Evolutionary conservation across 2,888 invertebrate species (phyloP).

Genomic region (Patella caerulea): DNA sequence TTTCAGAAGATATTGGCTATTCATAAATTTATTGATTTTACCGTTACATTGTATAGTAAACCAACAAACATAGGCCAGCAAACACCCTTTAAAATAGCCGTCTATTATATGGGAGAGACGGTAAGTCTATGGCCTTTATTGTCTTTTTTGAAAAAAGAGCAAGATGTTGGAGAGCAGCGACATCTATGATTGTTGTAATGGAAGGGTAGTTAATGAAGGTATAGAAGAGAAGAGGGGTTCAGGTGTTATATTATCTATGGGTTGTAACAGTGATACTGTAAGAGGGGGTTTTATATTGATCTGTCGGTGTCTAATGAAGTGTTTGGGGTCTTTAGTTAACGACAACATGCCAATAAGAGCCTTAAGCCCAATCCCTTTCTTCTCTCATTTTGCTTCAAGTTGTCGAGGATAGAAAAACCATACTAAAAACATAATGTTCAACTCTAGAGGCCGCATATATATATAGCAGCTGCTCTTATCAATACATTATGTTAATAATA

Average conservation of each 20-base stretch:
- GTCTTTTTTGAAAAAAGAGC: slow-evolving; percentile 6
- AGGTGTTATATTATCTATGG: too few species aligned
- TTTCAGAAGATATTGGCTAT: too few species aligned
- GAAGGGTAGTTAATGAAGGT: too few species aligned
- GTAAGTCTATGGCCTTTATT: not conserved
- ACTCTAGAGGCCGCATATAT: too few species aligned
- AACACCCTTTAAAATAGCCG: not conserved
- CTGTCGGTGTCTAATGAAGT: slow-evolving; percentile 5
- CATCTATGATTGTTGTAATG: not conserved
- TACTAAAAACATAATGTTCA: too few species aligned
- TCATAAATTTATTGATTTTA: not conserved
- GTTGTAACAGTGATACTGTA: not conserved
- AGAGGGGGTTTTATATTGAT: not conserved
- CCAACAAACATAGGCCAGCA: not conserved
- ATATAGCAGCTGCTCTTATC: too few species aligned
- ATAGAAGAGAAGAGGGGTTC: too few species aligned
- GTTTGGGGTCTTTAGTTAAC: slow-evolving; percentile 8
- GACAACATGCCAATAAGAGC: slow-evolving; percentile 8
- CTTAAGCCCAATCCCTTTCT: not conserved
- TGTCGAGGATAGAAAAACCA: too few species aligned
- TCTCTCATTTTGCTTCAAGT: slow-evolving; percentile 1
- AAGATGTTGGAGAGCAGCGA: not conserved
- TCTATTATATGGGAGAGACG: not conserved
- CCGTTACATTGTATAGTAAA: slow-evolving; percentile 7
- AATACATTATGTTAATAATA: too few species aligned